Percentiles rank a stretch among this genome's conserved stretches.
Evolutionary conservation across 2,888 invertebrate species (phyloP).

Genomic region (Choristoneura rosaceana): DNA sequence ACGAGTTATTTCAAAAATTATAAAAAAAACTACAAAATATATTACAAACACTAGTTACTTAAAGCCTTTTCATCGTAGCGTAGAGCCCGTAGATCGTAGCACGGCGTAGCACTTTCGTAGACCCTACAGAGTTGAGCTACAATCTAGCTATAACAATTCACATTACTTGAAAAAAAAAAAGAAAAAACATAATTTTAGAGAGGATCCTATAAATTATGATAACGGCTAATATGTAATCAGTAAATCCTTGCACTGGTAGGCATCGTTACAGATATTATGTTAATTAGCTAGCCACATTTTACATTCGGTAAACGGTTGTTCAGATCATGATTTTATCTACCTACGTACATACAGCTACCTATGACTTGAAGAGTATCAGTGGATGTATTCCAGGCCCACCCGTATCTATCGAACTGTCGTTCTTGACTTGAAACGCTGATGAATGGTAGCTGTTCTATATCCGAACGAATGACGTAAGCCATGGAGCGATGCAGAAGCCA

Average conservation of each 20-base stretch:
- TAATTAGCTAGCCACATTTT: background rate
- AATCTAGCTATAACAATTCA: background rate
- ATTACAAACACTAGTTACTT: background rate
- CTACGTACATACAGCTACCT: constrained; percentile 1
- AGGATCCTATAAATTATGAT: too few species aligned
- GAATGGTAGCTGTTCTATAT: constrained; percentile 61
- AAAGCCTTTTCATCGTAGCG: constrained; percentile 5
- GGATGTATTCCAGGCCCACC: constrained; percentile 47
- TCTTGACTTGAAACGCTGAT: constrained; percentile 56
- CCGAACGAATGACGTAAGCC: constrained; percentile 65
- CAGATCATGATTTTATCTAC: background rate
- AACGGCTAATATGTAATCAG: background rate
- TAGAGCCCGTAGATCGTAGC: constrained; percentile 10
- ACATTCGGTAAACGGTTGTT: background rate
- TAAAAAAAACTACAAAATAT: background rate
- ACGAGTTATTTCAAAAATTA: background rate
- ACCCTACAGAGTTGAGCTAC: background rate
- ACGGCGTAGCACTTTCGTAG: constrained; percentile 9
- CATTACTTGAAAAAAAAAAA: background rate
- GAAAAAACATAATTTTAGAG: background rate
- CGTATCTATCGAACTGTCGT: constrained; percentile 53
- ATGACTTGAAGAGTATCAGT: constrained; percentile 22
- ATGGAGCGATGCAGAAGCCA: constrained; percentile 50
- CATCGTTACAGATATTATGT: background rate
- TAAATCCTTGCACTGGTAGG: background rate